Base-by-base conservation (phyloP, 2,113 vertebrate genomes). In the Muscicapa adusta region DNA sequence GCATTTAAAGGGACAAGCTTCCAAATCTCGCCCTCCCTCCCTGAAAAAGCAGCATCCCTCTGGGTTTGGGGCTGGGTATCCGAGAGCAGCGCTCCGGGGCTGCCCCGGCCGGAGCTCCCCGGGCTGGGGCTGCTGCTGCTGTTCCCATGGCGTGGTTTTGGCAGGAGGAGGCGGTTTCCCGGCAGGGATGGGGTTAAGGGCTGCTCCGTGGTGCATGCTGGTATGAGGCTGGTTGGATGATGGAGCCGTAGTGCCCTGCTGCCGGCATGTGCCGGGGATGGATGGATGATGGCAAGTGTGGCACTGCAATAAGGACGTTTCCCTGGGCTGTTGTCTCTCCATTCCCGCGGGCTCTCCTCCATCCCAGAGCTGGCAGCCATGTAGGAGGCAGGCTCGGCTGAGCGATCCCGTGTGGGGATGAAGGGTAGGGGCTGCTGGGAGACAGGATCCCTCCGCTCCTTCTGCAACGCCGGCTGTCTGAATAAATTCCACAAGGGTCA, bases 371-470 rank as follows among this genome's bases (percentile, higher is more conserved):
- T 63, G 6, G 24, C 65, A 74, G 84, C 92, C 95, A 98, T 98
- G 98, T 97, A 98, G 97, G 81, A 56, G 91, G 81, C 63, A 70
- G 95, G 94, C 90, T 96, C 96, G 61, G 89, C 95, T 72, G 77
- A 91, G 94, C 97, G 89, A 45, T 75, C 96, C 96, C 29, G 95
- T 98, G 77, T 97, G 96, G 98, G 98, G 94, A 99, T 99, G 99
- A 99, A 99, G 98, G 98, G 98, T 95, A 98, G 98, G 97, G 98
- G 98, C 98, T 99, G 99, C 98, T 99, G 99, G 99, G 99, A 99
- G 97, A 85, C 98, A 2, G 98, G 98, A 98, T 98, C 98, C 71
- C 96, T 98, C 83, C 98, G 98, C 85, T 98, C 98, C 97, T 98
- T 99, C 98, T 99, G 99, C 98, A 98, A 98, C 97, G 98, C 99